Conservation (phyloP, 2,888 invertebrate species). For the Tholera decimalis region DNA sequence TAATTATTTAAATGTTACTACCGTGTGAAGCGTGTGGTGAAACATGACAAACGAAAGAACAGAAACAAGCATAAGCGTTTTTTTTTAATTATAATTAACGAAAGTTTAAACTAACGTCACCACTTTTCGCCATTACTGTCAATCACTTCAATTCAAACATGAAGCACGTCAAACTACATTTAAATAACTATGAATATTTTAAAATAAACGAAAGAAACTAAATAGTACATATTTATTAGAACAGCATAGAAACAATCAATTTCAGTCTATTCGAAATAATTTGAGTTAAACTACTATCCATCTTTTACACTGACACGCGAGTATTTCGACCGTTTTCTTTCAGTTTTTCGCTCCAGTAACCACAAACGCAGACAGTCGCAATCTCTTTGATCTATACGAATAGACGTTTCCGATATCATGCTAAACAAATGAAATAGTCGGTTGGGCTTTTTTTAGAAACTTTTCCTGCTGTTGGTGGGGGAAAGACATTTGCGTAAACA, state of each 20-base stretch:
- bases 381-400: conserved; percentile 77
- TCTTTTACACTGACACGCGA: conserved; percentile 60
- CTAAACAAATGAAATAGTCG: conserved; percentile 55
- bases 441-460: conserved; percentile 39
- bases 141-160: not conserved
- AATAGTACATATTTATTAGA: not conserved
- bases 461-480: conserved; percentile 2
- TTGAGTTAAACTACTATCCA: conserved; percentile 44
- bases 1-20: not conserved
- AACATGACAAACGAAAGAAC: not conserved
- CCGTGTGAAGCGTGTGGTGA: not conserved
- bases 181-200: not conserved
- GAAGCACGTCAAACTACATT: not conserved
- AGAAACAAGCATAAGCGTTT: not conserved
- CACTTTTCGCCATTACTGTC: not conserved
- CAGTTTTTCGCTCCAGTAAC: conserved; percentile 74
- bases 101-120: not conserved
- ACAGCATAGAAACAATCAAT: conserved; percentile 19
- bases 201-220: not conserved
- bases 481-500: conserved; percentile 11
- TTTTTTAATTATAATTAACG: not conserved
- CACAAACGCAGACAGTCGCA: conserved; percentile 54
- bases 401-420: conserved; percentile 62
- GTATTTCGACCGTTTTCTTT: conserved; percentile 75
- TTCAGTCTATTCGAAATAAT: conserved; percentile 13